A percentile compares a stretch with the other conserved stretches of the same genome.
Conservation (phyloP, 2,797 vertebrate species). For the Todus mexicanus region DNA sequence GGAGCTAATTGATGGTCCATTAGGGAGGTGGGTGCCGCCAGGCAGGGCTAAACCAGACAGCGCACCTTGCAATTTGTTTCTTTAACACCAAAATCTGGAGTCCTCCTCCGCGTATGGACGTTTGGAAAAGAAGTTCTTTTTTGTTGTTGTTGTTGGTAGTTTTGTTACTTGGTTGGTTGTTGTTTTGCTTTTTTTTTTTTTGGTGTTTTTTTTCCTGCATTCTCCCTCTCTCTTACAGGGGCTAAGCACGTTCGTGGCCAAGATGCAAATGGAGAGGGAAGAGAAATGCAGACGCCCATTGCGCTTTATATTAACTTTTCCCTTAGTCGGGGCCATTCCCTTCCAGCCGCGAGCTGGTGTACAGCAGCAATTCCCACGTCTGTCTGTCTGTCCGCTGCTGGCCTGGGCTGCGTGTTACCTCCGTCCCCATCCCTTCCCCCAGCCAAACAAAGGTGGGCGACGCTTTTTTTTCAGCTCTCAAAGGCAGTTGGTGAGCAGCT, state of each 20-base stretch:
- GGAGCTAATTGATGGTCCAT: background rate
- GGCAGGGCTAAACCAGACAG: background rate
- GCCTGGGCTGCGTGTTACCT: background rate
- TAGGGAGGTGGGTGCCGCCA: background rate
- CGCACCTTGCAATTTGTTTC: background rate
- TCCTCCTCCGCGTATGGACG: background rate
- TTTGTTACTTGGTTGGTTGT: background rate
- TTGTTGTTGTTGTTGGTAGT: fast-evolving
- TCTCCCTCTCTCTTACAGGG: background rate
- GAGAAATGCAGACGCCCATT: background rate
- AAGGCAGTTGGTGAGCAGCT: conserved; percentile 79
- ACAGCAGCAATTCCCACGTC: background rate
- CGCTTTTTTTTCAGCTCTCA: conserved; percentile 76
- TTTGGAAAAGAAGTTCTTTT: background rate
- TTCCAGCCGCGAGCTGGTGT: background rate
- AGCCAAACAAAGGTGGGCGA: conserved; percentile 73
- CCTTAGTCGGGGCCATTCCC: background rate
- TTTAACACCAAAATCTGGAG: background rate
- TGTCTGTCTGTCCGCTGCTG: background rate
- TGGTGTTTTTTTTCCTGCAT: too few species aligned
- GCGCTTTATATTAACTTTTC: background rate
- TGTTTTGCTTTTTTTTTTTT: background rate
- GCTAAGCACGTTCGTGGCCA: background rate
- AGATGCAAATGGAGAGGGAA: background rate
- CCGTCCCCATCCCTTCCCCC: background rate